A percentile compares a stretch with the other conserved stretches of the same genome.
These are phyloP conservation scores for Huso huso DNA, from an alignment of 2,797 vertebrate genomes.

Conservation along the genomic window DNA sequence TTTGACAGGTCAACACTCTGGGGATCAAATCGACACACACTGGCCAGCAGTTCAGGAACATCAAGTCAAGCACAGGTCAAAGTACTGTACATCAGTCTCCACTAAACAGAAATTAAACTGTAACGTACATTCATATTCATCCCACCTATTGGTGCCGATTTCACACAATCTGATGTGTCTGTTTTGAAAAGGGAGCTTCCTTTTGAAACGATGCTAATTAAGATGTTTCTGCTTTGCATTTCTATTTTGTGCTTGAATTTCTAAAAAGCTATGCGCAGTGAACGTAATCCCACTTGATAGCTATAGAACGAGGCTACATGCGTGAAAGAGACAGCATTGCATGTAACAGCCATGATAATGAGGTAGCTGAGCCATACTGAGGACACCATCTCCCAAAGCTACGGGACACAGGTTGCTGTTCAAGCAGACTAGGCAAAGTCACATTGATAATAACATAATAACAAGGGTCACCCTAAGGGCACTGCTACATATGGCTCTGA, in stretches of 20 bases:
- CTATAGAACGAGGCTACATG: not conserved
- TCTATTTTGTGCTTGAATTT: not conserved
- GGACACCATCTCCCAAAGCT: slow-evolving; percentile 20
- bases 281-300: not conserved
- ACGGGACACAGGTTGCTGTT: no score
- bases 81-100: not conserved
- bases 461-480: no score
- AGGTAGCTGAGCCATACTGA: slow-evolving; percentile 11
- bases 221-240: not conserved
- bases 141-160: not conserved
- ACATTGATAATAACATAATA: no score
- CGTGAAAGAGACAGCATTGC: not conserved
- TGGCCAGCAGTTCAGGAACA: not conserved
- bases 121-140: not conserved
- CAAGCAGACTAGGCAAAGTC: no score
- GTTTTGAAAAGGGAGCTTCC: not conserved
- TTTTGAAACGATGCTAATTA: not conserved
- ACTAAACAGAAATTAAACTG: not conserved
- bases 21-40: not conserved
- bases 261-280: not conserved
- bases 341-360: not conserved
- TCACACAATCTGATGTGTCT: not conserved
- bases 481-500: no score
- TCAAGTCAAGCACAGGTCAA: not conserved
- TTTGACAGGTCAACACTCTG: not conserved